phyloP scores from a whole-genome alignment of 2,888 invertebrate species.

The Macrosiphum euphorbiae region DNA sequence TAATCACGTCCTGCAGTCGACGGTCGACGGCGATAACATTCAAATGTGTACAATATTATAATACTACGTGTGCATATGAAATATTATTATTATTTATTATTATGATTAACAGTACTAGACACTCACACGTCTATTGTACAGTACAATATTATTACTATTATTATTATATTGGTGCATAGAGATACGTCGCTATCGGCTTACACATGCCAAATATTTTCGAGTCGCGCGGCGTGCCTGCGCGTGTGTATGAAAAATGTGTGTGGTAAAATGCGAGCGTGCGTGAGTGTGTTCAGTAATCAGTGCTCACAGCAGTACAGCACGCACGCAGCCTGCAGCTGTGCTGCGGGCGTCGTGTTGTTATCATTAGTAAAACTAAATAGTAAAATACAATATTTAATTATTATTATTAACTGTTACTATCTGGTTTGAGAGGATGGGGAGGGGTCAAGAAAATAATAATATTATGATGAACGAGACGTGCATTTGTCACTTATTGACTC shows the following conservation, averaged over 20 bases:
- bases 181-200: conserved; percentile 25
- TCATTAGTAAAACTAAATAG: too few relatives aligned
- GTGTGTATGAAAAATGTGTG: not conserved
- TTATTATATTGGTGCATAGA: not conserved
- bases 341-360: too few relatives aligned
- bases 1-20: not conserved
- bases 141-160: not conserved
- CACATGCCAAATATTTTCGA: conserved; percentile 6
- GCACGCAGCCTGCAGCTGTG: not conserved
- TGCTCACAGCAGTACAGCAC: not conserved
- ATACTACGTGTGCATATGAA: not conserved
- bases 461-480: too few relatives aligned
- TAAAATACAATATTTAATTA: too few relatives aligned
- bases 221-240: not conserved
- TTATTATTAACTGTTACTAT: too few relatives aligned
- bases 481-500: too few relatives aligned
- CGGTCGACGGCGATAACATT: not conserved
- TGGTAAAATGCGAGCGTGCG: not conserved
- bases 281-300: not conserved
- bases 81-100: not conserved
- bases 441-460: too few relatives aligned
- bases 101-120: not conserved
- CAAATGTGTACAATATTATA: not conserved
- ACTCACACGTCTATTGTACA: not conserved
- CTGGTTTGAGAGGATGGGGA: too few relatives aligned